These are phyloP conservation scores for Ganaspis brasiliensis DNA, from an alignment of 2,888 invertebrate genomes.

Conservation along the genomic window DNA sequence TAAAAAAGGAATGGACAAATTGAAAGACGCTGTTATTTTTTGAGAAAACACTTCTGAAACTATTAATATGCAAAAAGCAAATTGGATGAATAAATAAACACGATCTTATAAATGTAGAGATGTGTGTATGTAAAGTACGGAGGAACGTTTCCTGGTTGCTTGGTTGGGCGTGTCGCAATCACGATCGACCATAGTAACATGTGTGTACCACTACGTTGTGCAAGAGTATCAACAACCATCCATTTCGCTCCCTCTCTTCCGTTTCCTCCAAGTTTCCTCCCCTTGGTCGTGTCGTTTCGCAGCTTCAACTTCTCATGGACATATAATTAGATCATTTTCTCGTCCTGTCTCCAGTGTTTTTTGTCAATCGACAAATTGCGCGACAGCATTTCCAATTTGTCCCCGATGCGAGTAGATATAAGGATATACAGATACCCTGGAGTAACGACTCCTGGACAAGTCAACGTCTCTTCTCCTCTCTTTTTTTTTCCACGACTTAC, in stretches of 20 bases:
- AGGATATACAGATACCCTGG: conserved; percentile 42
- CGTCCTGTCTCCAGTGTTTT: conserved; percentile 52
- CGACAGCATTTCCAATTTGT: conserved; percentile 56
- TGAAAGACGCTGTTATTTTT: not conserved
- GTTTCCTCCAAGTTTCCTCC: conserved; percentile 49
- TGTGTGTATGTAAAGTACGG: conserved; percentile 51
- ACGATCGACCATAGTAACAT: conserved; percentile 36
- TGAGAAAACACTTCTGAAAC: not conserved
- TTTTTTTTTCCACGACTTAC: not conserved
- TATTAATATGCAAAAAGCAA: conserved; percentile 3
- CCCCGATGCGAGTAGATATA: conserved; percentile 42
- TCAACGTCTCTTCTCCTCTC: conserved; percentile 20
- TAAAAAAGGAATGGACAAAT: too few species aligned
- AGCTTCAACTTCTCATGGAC: conserved; percentile 50
- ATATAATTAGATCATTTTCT: conserved; percentile 67
- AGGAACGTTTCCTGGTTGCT: conserved; percentile 69
- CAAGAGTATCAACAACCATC: conserved; percentile 29
- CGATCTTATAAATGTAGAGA: conserved; percentile 14
- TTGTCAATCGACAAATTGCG: conserved; percentile 64
- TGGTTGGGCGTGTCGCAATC: conserved; percentile 68
- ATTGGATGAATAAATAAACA: conserved; percentile 20
- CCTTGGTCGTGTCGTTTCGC: conserved; percentile 45
- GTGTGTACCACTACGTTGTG: conserved; percentile 43
- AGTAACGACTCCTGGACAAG: conserved; percentile 50
- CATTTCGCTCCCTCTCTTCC: conserved; percentile 52